Base-by-base conservation (phyloP, 2,888 invertebrate species). In the Tiliacea aurago region DNA sequence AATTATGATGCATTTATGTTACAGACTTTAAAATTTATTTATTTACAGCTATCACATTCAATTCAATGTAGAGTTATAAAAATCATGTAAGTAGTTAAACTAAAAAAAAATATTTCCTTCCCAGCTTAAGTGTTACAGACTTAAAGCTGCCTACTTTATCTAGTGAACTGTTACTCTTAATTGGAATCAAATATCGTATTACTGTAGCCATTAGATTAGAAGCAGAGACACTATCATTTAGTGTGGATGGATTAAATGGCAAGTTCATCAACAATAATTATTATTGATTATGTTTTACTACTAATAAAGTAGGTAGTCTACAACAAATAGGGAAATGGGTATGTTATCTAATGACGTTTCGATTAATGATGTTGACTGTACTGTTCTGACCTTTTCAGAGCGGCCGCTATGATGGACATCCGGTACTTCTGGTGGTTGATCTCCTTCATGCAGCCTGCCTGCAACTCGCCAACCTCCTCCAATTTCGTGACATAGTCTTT, bases 401-500 rank as follows among this genome's bases (percentile, higher is more conserved):
- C 97, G 87, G 97, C 97, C 49, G 97, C 96, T 89, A 99, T 98
- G 90, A 98, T 97, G 56, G 97, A 97, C 96, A 99, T 97, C 80
- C 99, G 97, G 95, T 99, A 99, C 87, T 98, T 97, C 93, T 99
- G 99, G 94, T 99, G 99, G 85, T 97, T 97, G 84, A 99, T 97
- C 90, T 98, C 98, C 92, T 98, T 98, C 88, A 98, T 96, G 94
- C 99, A 99, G 97, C 98, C 97, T 90, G 98, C 97, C 93, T 99
- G 99, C 61, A 98, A 96, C 85, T 97, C 97, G 66, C 98, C 97
- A 49, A 99, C 97, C 93, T 98, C 98, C 87, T 99, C 98, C 85
- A 99, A 96, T 93, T 98, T 98, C 73, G 98, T 97, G 70, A 98
- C 97, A 95, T 99, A 99, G 80, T 98, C 97, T 90, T 98, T 98